phyloP scores from a whole-genome alignment of 2,113 vertebrate species.

The Leptobrachium leishanense region DNA sequence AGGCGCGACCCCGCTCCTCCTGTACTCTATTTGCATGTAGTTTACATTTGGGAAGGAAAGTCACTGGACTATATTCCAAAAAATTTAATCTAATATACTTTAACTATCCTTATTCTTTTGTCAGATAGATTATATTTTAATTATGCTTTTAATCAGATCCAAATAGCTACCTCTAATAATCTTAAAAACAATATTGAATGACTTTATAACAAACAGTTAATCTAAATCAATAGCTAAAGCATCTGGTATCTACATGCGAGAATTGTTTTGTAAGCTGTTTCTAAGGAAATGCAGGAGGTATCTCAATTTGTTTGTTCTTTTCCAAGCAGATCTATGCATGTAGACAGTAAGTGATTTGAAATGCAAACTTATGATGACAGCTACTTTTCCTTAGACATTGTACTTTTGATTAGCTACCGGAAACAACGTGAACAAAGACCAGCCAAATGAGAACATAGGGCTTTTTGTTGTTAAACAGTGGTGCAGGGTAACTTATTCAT shows the following conservation, averaged over 20 bases:
- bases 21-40: too few species aligned
- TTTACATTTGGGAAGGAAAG: too few species aligned
- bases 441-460: conserved; percentile 38
- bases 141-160: too few species aligned
- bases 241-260: conserved; percentile 27
- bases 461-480: conserved; percentile 44
- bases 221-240: conserved; percentile 24
- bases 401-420: conserved; percentile 45
- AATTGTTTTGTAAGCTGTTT: conserved; percentile 34
- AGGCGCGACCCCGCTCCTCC: too few species aligned
- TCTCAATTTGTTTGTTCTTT: conserved; percentile 26
- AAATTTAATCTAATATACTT: too few species aligned
- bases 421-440: conserved; percentile 25
- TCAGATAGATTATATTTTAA: too few species aligned
- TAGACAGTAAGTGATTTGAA: conserved; percentile 29
- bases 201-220: background rate
- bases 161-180: too few species aligned
- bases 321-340: conserved; percentile 12
- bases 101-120: too few species aligned
- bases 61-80: too few species aligned
- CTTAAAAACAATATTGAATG: too few species aligned
- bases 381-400: conserved; percentile 39
- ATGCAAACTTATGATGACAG: conserved; percentile 42
- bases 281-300: conserved; percentile 33
- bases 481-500: conserved; percentile 35